A percentile compares a stretch with the other conserved stretches of the same genome.
phyloP scores from a whole-genome alignment of 92 coral and sea anemone species.

The Meandrina meandrites region DNA sequence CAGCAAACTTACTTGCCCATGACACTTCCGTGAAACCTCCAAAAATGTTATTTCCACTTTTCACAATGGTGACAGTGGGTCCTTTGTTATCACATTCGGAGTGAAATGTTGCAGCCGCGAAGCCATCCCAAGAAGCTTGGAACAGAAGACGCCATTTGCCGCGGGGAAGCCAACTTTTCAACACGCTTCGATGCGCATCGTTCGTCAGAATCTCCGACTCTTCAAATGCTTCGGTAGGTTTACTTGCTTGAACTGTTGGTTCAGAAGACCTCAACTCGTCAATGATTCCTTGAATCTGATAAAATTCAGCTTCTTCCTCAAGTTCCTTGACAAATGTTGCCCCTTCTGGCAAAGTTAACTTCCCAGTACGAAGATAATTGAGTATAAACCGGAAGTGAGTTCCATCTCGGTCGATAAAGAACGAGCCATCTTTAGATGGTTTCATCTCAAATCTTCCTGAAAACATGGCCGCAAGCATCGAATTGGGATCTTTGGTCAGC shows the following conservation, averaged over 20 bases:
- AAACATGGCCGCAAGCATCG: constrained; percentile 41
- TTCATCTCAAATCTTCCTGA: not conserved
- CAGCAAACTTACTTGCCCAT: constrained; percentile 33
- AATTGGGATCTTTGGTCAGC: constrained; percentile 62
- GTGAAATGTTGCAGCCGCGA: constrained; percentile 43
- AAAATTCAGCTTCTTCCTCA: not conserved
- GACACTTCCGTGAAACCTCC: constrained; percentile 57
- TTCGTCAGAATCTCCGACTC: not conserved
- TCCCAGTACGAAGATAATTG: not conserved
- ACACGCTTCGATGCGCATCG: not conserved
- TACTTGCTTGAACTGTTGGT: not conserved
- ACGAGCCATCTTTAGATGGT: not conserved
- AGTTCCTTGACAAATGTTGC: not conserved
- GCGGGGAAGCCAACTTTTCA: constrained; percentile 10
- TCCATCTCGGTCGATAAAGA: constrained; percentile 1
- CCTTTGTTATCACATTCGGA: constrained; percentile 61
- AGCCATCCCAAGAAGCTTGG: constrained; percentile 62
- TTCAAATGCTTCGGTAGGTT: not conserved
- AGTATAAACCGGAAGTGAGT: not conserved
- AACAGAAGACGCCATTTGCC: constrained; percentile 44
- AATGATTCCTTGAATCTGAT: not conserved
- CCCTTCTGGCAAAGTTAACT: not conserved
- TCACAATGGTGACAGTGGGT: constrained; percentile 52
- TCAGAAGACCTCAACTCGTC: not conserved
- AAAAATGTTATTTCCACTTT: constrained; percentile 45